A percentile compares a stretch with the other conserved stretches of the same genome.
phyloP scores from a whole-genome alignment of 2,113 vertebrate species.

The Acrocephalus kingi region DNA sequence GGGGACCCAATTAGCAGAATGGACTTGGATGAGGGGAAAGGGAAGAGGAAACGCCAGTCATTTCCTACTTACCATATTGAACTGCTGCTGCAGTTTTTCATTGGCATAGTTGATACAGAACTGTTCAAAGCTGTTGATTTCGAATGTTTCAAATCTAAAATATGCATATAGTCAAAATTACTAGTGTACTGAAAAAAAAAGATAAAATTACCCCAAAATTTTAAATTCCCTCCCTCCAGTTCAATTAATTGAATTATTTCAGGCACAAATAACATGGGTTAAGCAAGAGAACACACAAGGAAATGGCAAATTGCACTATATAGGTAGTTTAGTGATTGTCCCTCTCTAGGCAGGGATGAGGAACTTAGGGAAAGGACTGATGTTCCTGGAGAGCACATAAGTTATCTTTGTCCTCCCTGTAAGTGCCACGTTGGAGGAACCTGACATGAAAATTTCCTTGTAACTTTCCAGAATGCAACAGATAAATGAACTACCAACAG shows the following conservation, averaged over 20 bases:
- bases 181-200: not conserved
- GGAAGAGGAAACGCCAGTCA: constrained; percentile 48
- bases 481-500: not conserved
- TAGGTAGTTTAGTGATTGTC: not conserved
- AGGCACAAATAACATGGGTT: not conserved
- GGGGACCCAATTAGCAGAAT: constrained; percentile 49
- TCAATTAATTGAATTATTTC: not conserved
- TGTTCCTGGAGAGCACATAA: not conserved
- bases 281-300: not conserved
- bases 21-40: constrained; percentile 18
- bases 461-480: not conserved
- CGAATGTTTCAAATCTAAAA: constrained; percentile 96
- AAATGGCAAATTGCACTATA: not conserved
- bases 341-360: not conserved
- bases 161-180: constrained; percentile 45
- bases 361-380: not conserved
- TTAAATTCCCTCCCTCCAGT: not conserved
- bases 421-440: not conserved
- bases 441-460: not conserved
- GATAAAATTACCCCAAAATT: not conserved
- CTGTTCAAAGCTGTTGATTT: constrained; percentile 99
- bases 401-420: not conserved
- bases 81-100: constrained; percentile 98
- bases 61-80: constrained; percentile 93
- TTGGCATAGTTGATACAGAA: constrained; percentile 99